Evolutionary conservation across 2,888 invertebrate species (phyloP).

Genomic region (Yponomeuta evonymella): DNA sequence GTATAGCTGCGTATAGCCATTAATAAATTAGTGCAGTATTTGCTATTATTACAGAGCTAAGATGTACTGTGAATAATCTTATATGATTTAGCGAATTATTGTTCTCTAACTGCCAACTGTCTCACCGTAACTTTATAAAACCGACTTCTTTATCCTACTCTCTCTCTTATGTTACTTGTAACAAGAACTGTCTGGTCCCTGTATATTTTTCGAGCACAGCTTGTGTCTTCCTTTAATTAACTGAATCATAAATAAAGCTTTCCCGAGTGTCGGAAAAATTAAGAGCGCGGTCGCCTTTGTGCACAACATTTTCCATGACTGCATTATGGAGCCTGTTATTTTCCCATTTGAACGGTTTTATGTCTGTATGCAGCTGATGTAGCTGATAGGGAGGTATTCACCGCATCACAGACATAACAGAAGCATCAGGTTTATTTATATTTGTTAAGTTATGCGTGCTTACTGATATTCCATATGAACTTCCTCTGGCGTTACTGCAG

Average conservation of each 20-base stretch:
- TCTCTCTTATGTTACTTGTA: neutral
- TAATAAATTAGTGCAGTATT: neutral
- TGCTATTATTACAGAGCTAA: neutral
- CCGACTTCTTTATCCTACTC: neutral
- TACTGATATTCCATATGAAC: too few relatives aligned
- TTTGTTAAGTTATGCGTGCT: too few relatives aligned
- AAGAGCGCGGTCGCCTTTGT: conserved; percentile 26
- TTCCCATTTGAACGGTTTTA: conserved; percentile 73
- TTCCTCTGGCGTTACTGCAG: too few relatives aligned
- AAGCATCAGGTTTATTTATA: neutral
- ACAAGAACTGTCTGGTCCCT: conserved; percentile 24
- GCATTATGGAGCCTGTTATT: conserved; percentile 70
- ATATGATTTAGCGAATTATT: conserved; percentile 33
- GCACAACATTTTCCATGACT: conserved; percentile 56
- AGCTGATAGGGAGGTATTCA: neutral
- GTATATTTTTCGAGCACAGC: conserved; percentile 32
- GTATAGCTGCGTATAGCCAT: neutral
- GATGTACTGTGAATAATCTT: conserved; percentile 4
- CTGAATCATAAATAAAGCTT: conserved; percentile 44
- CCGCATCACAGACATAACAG: neutral
- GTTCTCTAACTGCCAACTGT: conserved; percentile 18
- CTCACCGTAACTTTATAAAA: neutral
- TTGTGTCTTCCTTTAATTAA: conserved; percentile 43
- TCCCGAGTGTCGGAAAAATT: conserved; percentile 60
- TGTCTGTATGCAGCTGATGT: conserved; percentile 25